Evolutionary conservation across 2,888 invertebrate genomes (phyloP), one percentile per base, ranked within the genome.

Genomic region (Drosophila borborema): DNA sequence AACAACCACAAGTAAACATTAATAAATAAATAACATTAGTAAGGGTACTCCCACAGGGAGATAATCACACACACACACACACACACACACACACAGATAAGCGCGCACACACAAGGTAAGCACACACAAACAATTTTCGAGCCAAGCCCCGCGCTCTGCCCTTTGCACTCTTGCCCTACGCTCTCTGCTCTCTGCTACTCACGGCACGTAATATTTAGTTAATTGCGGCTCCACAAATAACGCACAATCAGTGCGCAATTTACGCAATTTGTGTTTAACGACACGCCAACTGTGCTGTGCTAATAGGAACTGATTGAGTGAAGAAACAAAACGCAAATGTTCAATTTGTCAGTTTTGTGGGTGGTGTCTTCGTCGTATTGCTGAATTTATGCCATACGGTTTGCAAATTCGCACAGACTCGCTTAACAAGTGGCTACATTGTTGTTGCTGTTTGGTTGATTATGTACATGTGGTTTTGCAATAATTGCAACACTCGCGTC

Each of bases 291-390:
- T 73, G 69, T 72, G 67, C 63, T 86, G 41, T 69, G 67, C 61
- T 85, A 80, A 81, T 86, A 84, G 84, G 82, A 85, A 82, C 84
- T 77, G 72, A 81, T 84, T 82, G 62, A 69, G 58, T 56, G 75
- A 49, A 66, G 41, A 53, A 73, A 73, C 61, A 70, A 69, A 67
- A 60, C 41, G 46, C 48, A 59, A 66, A 60, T 64, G 40, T 62
- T 64, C 40, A 59, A 51, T 78, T 69, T 64, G 65, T 65, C 46
- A 61, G 40, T 72, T 73, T 76, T 73, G 69, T 76, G 70, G 75
- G 70, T 78, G 74, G 76, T 61, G 60, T 72, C 62, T 73, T 77
- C 66, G 66, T 68, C 63, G 53, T 58, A 64, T 66, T 46, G 63
- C 43, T 28, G 51, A 49, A 45, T 55, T 77, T 69, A 74, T 81